A percentile compares a stretch with the other conserved stretches of the same genome.
phyloP scores from a whole-genome alignment of 2,113 vertebrate genomes.

The Megaceryle maxima region DNA sequence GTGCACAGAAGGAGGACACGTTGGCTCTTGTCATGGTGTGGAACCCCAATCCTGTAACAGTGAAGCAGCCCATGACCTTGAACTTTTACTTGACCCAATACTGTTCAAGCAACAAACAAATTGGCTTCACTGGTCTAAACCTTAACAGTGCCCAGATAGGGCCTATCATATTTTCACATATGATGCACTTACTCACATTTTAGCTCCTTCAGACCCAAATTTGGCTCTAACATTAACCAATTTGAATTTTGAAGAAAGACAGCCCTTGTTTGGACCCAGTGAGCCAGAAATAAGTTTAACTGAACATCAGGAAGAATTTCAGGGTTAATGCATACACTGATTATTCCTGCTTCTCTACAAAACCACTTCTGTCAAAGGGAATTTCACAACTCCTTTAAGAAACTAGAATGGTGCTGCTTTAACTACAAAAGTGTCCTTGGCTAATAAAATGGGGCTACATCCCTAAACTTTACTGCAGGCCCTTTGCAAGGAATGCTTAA shows the following conservation, averaged over 20 bases:
- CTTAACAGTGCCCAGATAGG: not conserved
- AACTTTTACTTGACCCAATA: not conserved
- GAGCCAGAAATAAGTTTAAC: not conserved
- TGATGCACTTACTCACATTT: not conserved
- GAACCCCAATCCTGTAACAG: not conserved
- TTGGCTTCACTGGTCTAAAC: not conserved
- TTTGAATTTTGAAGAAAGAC: not conserved
- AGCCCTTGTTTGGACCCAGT: not conserved
- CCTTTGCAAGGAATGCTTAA: not conserved
- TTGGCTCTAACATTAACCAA: not conserved
- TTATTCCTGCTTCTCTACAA: not conserved
- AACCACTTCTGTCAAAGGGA: not conserved
- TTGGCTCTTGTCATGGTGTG: not conserved
- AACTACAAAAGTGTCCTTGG: not conserved
- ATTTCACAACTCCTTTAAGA: not conserved
- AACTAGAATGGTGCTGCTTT: not conserved
- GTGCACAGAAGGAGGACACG: not conserved
- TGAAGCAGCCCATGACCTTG: rapidly evolving
- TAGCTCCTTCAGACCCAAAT: not conserved
- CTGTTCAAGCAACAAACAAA: not conserved
- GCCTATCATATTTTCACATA: not conserved
- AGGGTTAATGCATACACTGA: not conserved
- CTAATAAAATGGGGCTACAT: not conserved
- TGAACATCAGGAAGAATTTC: not conserved
- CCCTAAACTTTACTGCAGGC: not conserved